A percentile compares a stretch with the other conserved stretches of the same genome.
Evolutionary conservation across 2,888 invertebrate species (phyloP).

Genomic region (Agrilus mali): DNA sequence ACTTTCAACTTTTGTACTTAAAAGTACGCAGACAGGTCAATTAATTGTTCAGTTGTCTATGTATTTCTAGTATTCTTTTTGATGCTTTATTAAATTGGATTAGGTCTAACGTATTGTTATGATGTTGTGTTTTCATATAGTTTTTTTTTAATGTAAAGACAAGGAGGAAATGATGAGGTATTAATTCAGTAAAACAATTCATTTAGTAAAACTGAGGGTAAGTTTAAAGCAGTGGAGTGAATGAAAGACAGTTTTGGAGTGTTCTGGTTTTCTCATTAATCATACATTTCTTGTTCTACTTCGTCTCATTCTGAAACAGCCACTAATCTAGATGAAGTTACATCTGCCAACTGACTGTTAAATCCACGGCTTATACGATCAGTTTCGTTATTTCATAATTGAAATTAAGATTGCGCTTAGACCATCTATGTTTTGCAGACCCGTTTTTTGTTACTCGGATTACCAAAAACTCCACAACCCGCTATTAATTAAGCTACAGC

Average conservation of each 20-base stretch:
- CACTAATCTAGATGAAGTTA: slow-evolving; percentile 27
- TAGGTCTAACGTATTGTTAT: too few relatives aligned
- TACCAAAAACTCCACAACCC: slow-evolving; percentile 8
- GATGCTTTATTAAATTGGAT: too few relatives aligned
- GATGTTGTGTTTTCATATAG: too few relatives aligned
- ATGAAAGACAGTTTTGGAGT: slow-evolving; percentile 12
- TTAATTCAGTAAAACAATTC: slow-evolving; percentile 13
- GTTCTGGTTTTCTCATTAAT: slow-evolving; percentile 22
- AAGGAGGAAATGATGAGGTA: slow-evolving; percentile 12
- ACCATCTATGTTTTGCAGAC: too few relatives aligned
- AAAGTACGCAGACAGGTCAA: too few relatives aligned
- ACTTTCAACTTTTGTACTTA: too few relatives aligned
- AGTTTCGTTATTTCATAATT: slow-evolving; percentile 19
- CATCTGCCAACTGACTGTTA: slow-evolving; percentile 26
- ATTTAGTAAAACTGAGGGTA: slow-evolving; percentile 12
- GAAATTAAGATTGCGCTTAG: slow-evolving; percentile 5
- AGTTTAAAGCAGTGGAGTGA: slow-evolving; percentile 7
- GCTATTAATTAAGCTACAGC: too few relatives aligned
- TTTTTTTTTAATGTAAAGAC: slow-evolving; percentile 9
- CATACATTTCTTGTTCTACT: slow-evolving; percentile 29
- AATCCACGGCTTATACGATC: slow-evolving; percentile 25
- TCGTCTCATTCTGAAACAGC: slow-evolving; percentile 17
- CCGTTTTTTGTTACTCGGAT: slow-evolving; percentile 3
- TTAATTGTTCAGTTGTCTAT: too few relatives aligned
- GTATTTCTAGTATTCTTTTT: too few relatives aligned